These are phyloP conservation scores for Ianthella basta DNA, from an alignment of 37 sponge, comb jelly and placozoan species.

Conservation along the genomic window DNA sequence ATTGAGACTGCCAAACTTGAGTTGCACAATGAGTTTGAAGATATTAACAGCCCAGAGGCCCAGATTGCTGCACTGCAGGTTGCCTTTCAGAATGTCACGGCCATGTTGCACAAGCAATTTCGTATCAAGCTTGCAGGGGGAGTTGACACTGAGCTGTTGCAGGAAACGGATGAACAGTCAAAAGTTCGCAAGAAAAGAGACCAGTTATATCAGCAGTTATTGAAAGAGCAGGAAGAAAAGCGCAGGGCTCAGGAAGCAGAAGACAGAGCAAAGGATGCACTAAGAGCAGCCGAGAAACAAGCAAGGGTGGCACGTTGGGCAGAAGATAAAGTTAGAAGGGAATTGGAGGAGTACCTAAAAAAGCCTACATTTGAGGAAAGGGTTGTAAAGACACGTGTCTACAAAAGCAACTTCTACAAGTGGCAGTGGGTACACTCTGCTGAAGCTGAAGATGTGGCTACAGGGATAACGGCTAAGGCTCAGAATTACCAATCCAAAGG, in stretches of 20 bases:
- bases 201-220: background rate
- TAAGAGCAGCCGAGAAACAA: background rate
- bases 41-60: background rate
- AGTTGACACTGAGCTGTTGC: background rate
- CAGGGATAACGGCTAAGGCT: conserved; percentile 22
- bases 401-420: background rate
- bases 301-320: background rate
- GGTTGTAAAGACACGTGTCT: background rate
- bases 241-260: background rate
- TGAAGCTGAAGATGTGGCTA: background rate
- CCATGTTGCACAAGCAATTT: background rate
- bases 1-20: background rate
- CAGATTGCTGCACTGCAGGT: background rate
- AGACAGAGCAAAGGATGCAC: background rate
- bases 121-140: background rate
- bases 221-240: background rate
- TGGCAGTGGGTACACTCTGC: conserved; percentile 9
- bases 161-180: background rate
- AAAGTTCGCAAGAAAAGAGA: background rate
- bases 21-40: background rate
- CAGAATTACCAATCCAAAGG: conserved; percentile 14
- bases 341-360: background rate
- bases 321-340: background rate
- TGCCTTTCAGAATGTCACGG: background rate
- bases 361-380: background rate